Percentiles rank a stretch among this genome's conserved stretches.
phyloP scores from a whole-genome alignment of 2,113 vertebrate species.

The Elachura formosa region DNA sequence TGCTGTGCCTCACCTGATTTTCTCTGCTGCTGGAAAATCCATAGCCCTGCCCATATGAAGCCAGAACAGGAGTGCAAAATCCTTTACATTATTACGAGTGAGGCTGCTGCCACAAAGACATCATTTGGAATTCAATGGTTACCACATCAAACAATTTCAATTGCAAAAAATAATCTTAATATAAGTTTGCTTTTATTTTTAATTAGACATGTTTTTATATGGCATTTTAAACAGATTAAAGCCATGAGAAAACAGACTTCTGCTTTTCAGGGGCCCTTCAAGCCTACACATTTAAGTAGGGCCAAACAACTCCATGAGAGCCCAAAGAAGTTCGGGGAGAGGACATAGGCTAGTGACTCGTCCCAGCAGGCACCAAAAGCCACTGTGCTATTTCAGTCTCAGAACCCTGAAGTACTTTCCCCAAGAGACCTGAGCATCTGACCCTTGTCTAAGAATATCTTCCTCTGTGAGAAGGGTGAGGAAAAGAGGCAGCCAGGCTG shows the following conservation, averaged over 20 bases:
- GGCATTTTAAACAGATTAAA: not conserved
- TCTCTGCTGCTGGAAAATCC: not conserved
- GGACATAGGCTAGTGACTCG: not conserved
- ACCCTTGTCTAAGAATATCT: not conserved
- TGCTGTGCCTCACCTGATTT: not conserved
- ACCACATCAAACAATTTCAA: not conserved
- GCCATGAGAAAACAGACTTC: not conserved
- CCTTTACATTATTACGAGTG: rapidly evolving
- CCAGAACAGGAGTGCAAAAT: not conserved
- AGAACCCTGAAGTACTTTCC: not conserved
- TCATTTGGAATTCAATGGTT: not conserved
- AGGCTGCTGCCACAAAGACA: not conserved
- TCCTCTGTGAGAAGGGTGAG: not conserved
- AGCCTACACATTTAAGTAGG: not conserved
- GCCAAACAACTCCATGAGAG: not conserved
- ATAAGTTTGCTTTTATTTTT: conserved; percentile 1
- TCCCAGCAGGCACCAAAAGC: not conserved
- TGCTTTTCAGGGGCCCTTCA: not conserved
- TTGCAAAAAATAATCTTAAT: not conserved
- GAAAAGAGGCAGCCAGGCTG: not conserved
- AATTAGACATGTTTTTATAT: not conserved
- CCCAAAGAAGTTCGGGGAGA: not conserved
- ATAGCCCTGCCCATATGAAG: not conserved
- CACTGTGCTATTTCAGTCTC: not conserved
- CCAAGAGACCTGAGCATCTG: not conserved